Percentiles rank a stretch among this genome's conserved stretches.
Evolutionary conservation across 2,888 invertebrate genomes (phyloP).

Genomic region (Acanthosoma haemorrhoidale): DNA sequence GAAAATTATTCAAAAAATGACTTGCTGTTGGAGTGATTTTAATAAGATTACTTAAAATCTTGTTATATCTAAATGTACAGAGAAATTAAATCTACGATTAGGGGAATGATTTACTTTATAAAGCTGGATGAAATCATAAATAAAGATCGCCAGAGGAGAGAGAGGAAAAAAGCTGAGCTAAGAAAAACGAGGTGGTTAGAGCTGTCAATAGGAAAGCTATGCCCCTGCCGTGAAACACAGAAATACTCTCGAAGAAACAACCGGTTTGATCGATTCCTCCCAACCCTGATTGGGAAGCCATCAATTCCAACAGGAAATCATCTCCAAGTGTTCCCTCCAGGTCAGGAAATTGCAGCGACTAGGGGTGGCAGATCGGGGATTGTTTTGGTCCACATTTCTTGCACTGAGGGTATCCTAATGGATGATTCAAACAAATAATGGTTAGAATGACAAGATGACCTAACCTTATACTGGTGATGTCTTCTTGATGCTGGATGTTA

Average conservation of each 20-base stretch:
- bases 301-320: not conserved
- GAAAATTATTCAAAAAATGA: no score
- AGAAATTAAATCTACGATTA: no score
- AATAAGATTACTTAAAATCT: no score
- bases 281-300: not conserved
- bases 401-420: no score
- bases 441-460: no score
- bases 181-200: not conserved
- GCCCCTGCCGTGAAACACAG: not conserved
- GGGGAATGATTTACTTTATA: no score
- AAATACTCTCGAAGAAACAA: not conserved
- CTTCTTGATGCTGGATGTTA: no score
- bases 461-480: no score
- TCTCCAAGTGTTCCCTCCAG: not conserved
- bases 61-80: no score
- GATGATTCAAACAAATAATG: no score
- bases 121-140: not conserved
- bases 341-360: not conserved
- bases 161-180: not conserved
- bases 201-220: not conserved
- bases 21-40: no score
- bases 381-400: no score
- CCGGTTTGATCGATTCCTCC: not conserved
- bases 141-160: not conserved
- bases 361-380: not conserved